Percentiles rank a stretch among this genome's conserved stretches.
phyloP scores from a whole-genome alignment of 2,888 invertebrate species.

The Meghimatium bilineatum region DNA sequence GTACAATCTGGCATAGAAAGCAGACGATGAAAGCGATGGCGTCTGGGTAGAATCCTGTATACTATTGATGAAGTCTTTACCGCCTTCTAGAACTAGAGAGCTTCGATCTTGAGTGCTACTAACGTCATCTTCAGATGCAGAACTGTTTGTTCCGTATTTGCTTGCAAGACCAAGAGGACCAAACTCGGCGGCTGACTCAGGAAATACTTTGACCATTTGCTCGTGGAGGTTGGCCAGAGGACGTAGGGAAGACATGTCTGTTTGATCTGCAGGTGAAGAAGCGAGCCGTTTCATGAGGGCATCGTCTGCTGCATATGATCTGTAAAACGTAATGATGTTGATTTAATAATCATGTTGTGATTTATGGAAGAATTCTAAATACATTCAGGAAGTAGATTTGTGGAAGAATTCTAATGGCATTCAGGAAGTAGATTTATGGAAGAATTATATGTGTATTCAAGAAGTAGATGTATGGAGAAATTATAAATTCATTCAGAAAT shows the following conservation, averaged over 20 bases:
- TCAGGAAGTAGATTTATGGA: too few species aligned
- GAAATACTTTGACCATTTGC: conserved; percentile 40
- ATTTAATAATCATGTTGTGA: background rate
- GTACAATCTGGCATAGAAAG: conserved; percentile 40
- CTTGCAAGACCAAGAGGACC: background rate
- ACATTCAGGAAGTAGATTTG: too few species aligned
- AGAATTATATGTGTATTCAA: too few species aligned
- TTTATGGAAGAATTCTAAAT: too few species aligned
- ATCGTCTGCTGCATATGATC: conserved; percentile 22
- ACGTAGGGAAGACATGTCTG: conserved; percentile 33
- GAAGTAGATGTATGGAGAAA: too few species aligned
- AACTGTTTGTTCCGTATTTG: conserved; percentile 18
- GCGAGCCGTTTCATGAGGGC: conserved; percentile 15
- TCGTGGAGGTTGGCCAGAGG: conserved; percentile 46
- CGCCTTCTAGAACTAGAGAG: background rate
- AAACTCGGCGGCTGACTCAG: conserved; percentile 29
- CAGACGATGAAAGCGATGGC: conserved; percentile 1
- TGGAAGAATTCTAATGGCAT: too few species aligned
- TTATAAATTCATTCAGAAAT: too few species aligned
- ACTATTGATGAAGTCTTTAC: conserved; percentile 15
- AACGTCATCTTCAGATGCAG: background rate
- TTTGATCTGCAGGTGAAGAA: conserved; percentile 25
- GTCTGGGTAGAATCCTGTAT: conserved; percentile 12
- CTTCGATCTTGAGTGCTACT: conserved; percentile 2
- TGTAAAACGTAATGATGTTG: background rate